phyloP scores from a whole-genome alignment of 2,797 vertebrate species.

The Galaxias olidus region DNA sequence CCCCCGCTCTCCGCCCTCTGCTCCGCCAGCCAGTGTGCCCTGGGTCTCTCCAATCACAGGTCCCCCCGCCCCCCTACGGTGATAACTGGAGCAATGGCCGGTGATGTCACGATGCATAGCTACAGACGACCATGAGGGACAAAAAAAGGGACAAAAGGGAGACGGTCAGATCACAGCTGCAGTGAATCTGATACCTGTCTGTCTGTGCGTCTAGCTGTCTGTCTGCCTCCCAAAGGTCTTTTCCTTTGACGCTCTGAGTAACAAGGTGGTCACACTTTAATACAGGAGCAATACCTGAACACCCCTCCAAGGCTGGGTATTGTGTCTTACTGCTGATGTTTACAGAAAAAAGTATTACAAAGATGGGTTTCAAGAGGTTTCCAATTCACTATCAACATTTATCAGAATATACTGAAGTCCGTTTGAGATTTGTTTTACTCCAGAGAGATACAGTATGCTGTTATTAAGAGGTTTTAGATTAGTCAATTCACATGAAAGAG shows the following conservation, averaged over 20 bases:
- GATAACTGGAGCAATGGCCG: constrained; percentile 63
- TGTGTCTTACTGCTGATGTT: constrained; percentile 20
- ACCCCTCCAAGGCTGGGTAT: neutral
- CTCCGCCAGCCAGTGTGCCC: constrained; percentile 20
- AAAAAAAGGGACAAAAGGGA: constrained; percentile 56
- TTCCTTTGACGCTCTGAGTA: constrained; percentile 38
- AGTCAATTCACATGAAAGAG: too few relatives aligned
- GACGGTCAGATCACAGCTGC: constrained; percentile 62
- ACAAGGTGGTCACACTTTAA: constrained; percentile 19
- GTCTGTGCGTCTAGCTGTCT: constrained; percentile 49
- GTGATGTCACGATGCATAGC: constrained; percentile 63
- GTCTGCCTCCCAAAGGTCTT: constrained; percentile 56
- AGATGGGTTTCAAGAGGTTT: constrained; percentile 28
- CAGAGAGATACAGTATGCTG: neutral
- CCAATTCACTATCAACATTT: constrained; percentile 13
- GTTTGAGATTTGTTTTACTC: neutral
- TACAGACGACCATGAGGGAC: constrained; percentile 52
- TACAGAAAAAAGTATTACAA: constrained; percentile 23
- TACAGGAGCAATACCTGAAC: neutral
- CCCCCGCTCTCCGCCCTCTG: constrained; percentile 38
- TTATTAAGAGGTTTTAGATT: too few relatives aligned
- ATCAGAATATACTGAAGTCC: neutral
- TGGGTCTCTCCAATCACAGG: constrained; percentile 37
- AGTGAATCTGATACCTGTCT: constrained; percentile 63
- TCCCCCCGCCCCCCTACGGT: constrained; percentile 32